Evolutionary conservation across 2,888 invertebrate genomes (phyloP), one percentile per base, ranked within the genome.

Genomic region (Platynereis dumerilii): DNA sequence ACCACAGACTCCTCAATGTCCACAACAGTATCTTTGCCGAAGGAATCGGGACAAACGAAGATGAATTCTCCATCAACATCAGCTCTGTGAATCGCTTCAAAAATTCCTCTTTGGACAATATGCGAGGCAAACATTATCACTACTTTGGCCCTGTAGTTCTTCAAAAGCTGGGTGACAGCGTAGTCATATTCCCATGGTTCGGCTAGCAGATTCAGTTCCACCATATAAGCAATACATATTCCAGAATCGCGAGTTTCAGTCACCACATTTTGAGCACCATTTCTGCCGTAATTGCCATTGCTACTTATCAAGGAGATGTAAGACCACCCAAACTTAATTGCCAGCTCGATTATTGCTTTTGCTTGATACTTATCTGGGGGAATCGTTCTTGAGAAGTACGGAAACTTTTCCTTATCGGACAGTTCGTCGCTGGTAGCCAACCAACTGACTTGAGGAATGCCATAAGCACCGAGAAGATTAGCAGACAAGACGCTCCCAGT

Each of bases 311-410:
- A 60, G 0, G 72, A 67, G 10, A 73, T 57, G 60, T 74, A 74
- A 12, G 69, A 66, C 73, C 73, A 74, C 28, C 66, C 58, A 58
- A 69, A 71, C 24, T 62, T 34, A 22, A 52, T 20, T 48, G 72
- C 22, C 17, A 74, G 55, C 61, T 73, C 72, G 5, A 70, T 62
- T 3, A 74, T 70, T 1, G 70, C 70, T 22, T 58, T 53, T 2
- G 69, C 66, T 59, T 73, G 73, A 53, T 67, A 66, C 1, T 61
- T 64, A 52, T 74, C 74, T 1, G 72, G 67, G 0, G 74, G 72
- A 2, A 73, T 72, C 1, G 70, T 61, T 5, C 74, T 59, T 2
- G 71, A 64, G 52, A 74, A 74, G 60, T 66, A 74, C 1, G 61
- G 55, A 59, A 65, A 73, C 12, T 39, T 42, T 20, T 56, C 45